A percentile compares a stretch with the other conserved stretches of the same genome.
Conservation (phyloP, 1,140 invertebrate species). For the Leptoteleia sp. region DNA sequence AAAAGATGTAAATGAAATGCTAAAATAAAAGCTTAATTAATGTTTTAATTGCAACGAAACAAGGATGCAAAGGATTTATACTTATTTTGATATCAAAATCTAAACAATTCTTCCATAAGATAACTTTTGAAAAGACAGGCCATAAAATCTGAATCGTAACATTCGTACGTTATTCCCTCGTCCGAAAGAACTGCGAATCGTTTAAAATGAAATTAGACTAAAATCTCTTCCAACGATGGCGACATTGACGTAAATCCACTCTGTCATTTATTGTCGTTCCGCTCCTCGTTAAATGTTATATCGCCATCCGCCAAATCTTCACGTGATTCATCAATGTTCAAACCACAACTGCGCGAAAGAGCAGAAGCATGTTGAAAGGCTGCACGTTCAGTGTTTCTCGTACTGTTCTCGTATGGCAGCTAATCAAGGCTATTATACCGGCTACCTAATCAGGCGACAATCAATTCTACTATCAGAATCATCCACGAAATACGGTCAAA, state of each 20-base stretch:
- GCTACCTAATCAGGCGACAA: too few relatives aligned
- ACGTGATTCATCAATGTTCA: conserved; percentile 62
- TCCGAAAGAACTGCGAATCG: conserved; percentile 25
- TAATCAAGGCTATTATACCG: conserved; percentile 25
- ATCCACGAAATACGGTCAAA: too few relatives aligned
- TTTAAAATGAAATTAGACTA: conserved; percentile 49
- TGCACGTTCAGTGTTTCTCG: conserved; percentile 63
- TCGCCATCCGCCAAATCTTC: conserved; percentile 61
- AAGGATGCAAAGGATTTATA: too few relatives aligned
- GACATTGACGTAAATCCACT: conserved; percentile 62
- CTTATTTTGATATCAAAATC: too few relatives aligned
- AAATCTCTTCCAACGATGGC: conserved; percentile 66
- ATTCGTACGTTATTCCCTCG: conserved; percentile 12
- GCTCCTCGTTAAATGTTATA: conserved; percentile 63
- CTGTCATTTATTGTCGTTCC: conserved; percentile 58
- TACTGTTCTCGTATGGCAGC: conserved; percentile 42
- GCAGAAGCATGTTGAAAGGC: conserved; percentile 60
- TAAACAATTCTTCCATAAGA: too few relatives aligned
- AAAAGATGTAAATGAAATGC: too few relatives aligned
- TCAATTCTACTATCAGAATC: too few relatives aligned
- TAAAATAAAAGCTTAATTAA: too few relatives aligned
- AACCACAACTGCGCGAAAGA: conserved; percentile 48
- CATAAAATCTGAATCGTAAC: conserved; percentile 10
- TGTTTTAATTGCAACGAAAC: too few relatives aligned
- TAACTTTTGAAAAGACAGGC: too few relatives aligned